Evolutionary conservation across 2,113 vertebrate species (phyloP), one percentile per base, ranked within the genome.

Genomic region (Numida meleagris): DNA sequence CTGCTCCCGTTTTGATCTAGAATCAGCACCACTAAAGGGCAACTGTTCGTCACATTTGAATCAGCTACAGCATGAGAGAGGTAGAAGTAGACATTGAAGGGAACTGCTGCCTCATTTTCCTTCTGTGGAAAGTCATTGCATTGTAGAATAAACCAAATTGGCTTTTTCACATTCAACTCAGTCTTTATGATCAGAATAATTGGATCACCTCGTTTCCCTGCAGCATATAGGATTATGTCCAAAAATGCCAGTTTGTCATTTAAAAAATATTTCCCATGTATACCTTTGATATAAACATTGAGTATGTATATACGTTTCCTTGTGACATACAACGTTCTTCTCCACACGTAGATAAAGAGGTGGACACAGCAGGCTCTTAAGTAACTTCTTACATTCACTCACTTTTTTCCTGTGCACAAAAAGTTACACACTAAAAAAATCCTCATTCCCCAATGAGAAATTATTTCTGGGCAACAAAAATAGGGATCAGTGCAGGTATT

Each of bases 111-210:
- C 93, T 93, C 53, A 7, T 20, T 68, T 94, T 45, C 70, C 43
- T 92, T 93, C 93, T 94, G 65, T 89, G 81, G 82, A 83, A 68
- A 86, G 65, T 40, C 50, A 12, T 75, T 63, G 61, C 11, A 50
- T 31, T 83, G 66, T 51, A 75, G 51, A 89, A 29, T 82, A 85
- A 96, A 91, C 76, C 66, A 88, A 93, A 96, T 77, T 48, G 88
- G 81, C 74, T 91, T 97, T 94, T 89, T 79, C 88, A 76, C 65
- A 61, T 76, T 88, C 91, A 93, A 36, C 77, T 62, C 74, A 78
- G 75, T 83, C 86, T 94, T 89, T 93, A 61, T 90, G 88, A 81
- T 33, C 53, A 95, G 92, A 91, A 86, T 89, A 89, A 88, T 90
- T 96, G 94, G 82, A 58, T 88, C 93, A 53, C 87, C 89, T 97